Evolutionary conservation across 2,113 vertebrate genomes (phyloP), one percentile per base, ranked within the genome.

Genomic region (Aramus guarauna): DNA sequence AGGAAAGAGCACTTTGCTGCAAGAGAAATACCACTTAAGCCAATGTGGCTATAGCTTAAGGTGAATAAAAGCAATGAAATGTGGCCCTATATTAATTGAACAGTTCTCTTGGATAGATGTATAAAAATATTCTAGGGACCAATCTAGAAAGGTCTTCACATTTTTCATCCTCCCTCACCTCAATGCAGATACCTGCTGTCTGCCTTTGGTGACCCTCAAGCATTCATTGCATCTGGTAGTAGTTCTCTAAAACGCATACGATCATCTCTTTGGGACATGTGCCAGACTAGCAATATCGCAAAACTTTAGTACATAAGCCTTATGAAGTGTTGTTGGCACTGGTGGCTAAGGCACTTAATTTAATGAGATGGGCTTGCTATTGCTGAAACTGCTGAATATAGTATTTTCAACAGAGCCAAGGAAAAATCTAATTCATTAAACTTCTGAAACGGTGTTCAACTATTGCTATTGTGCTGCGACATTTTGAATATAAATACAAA

Each of bases 371-470:
- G 97, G 90, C 29, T 92, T 96, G 96, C 86, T 83, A 92, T 94
- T 97, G 90, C 92, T 96, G 96, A 98, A 98, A 98, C 94, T 98
- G 97, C 98, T 98, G 97, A 98, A 94, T 74, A 89, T 56, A 84
- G 88, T 77, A 79, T 88, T 98, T 98, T 95, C 96, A 91, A 82
- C 71, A 68, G 85, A 96, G 96, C 93, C 88, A 92, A 94, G 92
- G 93, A 97, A 98, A 93, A 98, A 98, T 96, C 86, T 97, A 96
- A 98, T 98, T 98, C 95, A 98, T 98, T 97, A 98, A 91, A 85
- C 93, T 79, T 97, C 94, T 97, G 96, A 96, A 98, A 96, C 73
- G 72, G 37, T 81, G 68, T 93, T 95, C 72, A 90, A 30, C 88
- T 91, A 74, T 82, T 90, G 93, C 88, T 96, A 96, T 39, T 93